These are phyloP conservation scores for Stegodyphus mimosarum DNA, from an alignment of 1,140 invertebrate genomes.

Conservation along the genomic window DNA sequence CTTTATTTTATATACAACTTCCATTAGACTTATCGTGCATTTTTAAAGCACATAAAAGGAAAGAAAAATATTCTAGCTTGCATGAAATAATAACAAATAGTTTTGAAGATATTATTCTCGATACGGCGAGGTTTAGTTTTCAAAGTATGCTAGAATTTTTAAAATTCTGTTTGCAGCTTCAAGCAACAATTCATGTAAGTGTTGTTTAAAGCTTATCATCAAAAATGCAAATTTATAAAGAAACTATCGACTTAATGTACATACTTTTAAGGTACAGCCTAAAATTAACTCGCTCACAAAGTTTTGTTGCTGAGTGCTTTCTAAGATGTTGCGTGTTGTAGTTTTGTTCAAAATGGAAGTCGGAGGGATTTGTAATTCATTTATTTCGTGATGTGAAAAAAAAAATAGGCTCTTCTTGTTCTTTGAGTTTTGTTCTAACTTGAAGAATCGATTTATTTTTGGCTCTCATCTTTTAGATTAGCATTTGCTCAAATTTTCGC, in stretches of 20 bases:
- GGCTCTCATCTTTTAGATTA: too few species aligned
- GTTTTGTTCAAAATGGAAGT: conserved; percentile 34
- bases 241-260: conserved; percentile 31
- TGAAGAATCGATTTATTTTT: too few species aligned
- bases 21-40: background rate
- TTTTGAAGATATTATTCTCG: too few species aligned
- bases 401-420: background rate
- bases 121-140: too few species aligned
- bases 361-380: conserved; percentile 49
- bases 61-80: background rate
- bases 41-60: background rate
- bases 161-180: background rate
- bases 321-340: conserved; percentile 35
- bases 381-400: conserved; percentile 35
- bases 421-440: too few species aligned
- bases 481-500: too few species aligned
- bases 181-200: background rate
- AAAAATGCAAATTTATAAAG: conserved; percentile 33
- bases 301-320: conserved; percentile 21
- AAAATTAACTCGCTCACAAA: conserved; percentile 38
- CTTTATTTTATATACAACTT: background rate
- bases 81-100: background rate
- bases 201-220: conserved; percentile 20
- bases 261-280: conserved; percentile 29
- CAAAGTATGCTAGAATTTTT: background rate